Conservation (phyloP, 2,888 invertebrate species). For the Amiota minor region DNA sequence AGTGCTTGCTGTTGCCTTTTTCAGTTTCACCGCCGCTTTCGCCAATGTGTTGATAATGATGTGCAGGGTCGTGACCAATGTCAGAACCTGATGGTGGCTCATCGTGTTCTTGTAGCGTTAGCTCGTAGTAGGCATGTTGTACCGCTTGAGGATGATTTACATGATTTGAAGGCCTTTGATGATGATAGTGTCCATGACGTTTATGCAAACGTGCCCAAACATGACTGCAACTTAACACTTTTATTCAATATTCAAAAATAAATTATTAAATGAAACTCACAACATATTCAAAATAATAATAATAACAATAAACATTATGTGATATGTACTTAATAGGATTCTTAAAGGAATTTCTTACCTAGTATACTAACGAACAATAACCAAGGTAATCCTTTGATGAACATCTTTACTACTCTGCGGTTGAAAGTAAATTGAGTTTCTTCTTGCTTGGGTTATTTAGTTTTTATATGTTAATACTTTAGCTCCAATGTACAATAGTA, state of each 20-base stretch:
- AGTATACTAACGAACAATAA: slow-evolving; percentile 47
- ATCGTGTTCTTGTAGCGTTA: slow-evolving; percentile 37
- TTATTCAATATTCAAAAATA: slow-evolving; percentile 15
- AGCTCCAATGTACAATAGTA: no score
- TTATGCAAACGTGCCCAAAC: slow-evolving; percentile 58
- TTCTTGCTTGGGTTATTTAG: slow-evolving; percentile 13
- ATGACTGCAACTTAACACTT: slow-evolving; percentile 45
- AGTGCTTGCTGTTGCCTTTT: slow-evolving; percentile 37
- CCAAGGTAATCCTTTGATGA: slow-evolving; percentile 45
- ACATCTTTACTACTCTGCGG: slow-evolving; percentile 47
- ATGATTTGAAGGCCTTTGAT: slow-evolving; percentile 43
- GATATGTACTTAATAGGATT: not conserved
- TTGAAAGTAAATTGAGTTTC: slow-evolving; percentile 49
- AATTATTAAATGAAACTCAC: no score
- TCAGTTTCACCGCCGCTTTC: not conserved
- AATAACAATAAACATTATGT: no score
- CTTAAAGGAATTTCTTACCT: slow-evolving; percentile 45
- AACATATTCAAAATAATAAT: no score
- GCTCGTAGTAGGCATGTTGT: slow-evolving; percentile 51
- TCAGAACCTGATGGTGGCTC: slow-evolving; percentile 43
- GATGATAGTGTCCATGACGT: slow-evolving; percentile 64
- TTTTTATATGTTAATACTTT: slow-evolving; percentile 48
- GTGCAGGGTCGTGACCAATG: slow-evolving; percentile 38
- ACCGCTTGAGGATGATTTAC: slow-evolving; percentile 44
- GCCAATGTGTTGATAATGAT: slow-evolving; percentile 25